phyloP scores from a whole-genome alignment of 2,888 invertebrate genomes.

The Melanotus villosus region DNA sequence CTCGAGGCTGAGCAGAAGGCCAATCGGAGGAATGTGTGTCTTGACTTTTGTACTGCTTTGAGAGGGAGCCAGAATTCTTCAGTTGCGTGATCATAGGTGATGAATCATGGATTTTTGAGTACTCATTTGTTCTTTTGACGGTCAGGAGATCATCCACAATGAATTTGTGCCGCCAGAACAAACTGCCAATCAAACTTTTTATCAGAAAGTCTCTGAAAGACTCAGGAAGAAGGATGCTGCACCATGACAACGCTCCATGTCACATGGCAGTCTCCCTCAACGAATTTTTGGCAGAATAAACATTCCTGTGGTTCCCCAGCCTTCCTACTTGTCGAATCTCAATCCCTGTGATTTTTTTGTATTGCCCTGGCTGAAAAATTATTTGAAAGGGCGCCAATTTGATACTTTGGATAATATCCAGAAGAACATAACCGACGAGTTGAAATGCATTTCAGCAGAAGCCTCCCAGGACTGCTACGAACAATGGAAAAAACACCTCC shows the following conservation, averaged over 20 bases:
- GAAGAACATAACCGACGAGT: no score
- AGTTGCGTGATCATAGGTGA: no score
- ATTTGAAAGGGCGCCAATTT: background rate
- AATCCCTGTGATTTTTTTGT: background rate
- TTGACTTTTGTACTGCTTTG: no score
- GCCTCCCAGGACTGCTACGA: background rate
- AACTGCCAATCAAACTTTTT: background rate
- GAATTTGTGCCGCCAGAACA: background rate
- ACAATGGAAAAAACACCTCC: background rate
- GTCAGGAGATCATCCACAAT: background rate
- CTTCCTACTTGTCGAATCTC: background rate
- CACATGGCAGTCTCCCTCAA: background rate
- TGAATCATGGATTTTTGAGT: no score
- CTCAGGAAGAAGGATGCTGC: background rate
- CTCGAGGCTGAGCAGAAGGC: no score
- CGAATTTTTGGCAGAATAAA: background rate
- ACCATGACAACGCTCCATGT: background rate
- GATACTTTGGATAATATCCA: background rate
- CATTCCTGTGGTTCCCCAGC: background rate
- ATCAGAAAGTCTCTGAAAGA: background rate
- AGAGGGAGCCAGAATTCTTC: no score
- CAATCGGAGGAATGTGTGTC: no score
- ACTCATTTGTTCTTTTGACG: background rate
- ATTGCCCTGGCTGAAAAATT: background rate
- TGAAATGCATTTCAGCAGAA: background rate